A percentile compares a stretch with the other conserved stretches of the same genome.
Conservation (phyloP, 2,888 invertebrate species). For the Chaitophorus viminalis region DNA sequence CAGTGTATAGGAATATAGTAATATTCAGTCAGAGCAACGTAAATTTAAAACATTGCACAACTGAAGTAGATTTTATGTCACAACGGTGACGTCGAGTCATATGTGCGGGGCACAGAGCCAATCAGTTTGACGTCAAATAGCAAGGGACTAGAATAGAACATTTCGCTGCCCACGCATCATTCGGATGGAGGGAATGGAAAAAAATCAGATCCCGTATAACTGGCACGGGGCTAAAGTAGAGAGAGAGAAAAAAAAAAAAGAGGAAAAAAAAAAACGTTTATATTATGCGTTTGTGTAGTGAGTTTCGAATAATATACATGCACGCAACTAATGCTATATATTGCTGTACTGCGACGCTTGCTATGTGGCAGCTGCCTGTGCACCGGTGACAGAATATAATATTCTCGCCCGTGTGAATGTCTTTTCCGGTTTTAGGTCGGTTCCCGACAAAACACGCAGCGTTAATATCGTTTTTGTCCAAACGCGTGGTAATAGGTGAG, state of each 20-base stretch:
- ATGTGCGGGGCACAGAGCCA: constrained; percentile 48
- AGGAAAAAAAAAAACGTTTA: background rate
- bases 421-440: background rate
- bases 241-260: background rate
- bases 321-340: background rate
- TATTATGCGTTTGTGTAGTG: background rate
- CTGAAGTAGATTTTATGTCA: constrained; percentile 53
- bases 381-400: background rate
- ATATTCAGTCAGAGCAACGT: background rate
- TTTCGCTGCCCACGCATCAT: constrained; percentile 43
- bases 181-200: background rate
- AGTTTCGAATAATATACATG: background rate
- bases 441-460: background rate
- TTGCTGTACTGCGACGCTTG: background rate
- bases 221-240: constrained; percentile 17
- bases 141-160: constrained; percentile 58
- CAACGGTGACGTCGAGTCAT: constrained; percentile 59
- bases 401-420: background rate
- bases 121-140: constrained; percentile 59
- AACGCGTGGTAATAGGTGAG: background rate
- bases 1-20: background rate
- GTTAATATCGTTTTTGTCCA: background rate
- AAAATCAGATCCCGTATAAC: constrained; percentile 15
- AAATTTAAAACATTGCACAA: constrained; percentile 52
- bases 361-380: background rate